Evolutionary conservation across 2,888 invertebrate genomes (phyloP).

Genomic region (Brachyptera risi): DNA sequence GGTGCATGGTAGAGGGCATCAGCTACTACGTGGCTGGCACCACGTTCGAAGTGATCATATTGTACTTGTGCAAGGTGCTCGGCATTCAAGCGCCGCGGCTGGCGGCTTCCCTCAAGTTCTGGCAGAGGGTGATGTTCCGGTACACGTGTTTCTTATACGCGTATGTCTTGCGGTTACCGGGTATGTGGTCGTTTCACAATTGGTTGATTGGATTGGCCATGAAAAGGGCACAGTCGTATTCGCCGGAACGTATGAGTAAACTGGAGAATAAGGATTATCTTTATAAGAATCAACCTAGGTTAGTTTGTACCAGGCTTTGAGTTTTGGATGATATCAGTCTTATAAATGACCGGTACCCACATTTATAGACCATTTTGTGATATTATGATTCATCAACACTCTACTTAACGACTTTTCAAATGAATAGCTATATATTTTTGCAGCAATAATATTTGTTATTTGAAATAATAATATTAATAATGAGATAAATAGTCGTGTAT

Average conservation of each 20-base stretch:
- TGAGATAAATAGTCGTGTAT: too few species aligned
- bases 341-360: not conserved
- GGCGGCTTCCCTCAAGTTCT: slow-evolving; percentile 34
- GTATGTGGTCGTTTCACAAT: slow-evolving; percentile 22
- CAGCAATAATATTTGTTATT: too few species aligned
- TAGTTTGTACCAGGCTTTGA: not conserved
- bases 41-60: slow-evolving; percentile 38
- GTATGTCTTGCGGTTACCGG: slow-evolving; percentile 24
- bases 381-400: not conserved
- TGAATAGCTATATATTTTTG: not conserved
- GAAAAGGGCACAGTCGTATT: not conserved
- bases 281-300: not conserved
- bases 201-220: slow-evolving; percentile 24
- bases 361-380: not conserved
- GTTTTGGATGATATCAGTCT: not conserved
- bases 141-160: slow-evolving; percentile 19
- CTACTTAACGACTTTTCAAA: not conserved
- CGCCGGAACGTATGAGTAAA: not conserved
- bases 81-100: slow-evolving; percentile 13
- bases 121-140: slow-evolving; percentile 33
- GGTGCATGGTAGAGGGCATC: slow-evolving; percentile 42
- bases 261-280: slow-evolving; percentile 1
- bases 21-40: slow-evolving; percentile 39
- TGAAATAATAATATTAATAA: too few species aligned
- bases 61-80: slow-evolving; percentile 40